Evolutionary conservation across 1,140 invertebrate species (phyloP).

Genomic region (Cotesia typhae): DNA sequence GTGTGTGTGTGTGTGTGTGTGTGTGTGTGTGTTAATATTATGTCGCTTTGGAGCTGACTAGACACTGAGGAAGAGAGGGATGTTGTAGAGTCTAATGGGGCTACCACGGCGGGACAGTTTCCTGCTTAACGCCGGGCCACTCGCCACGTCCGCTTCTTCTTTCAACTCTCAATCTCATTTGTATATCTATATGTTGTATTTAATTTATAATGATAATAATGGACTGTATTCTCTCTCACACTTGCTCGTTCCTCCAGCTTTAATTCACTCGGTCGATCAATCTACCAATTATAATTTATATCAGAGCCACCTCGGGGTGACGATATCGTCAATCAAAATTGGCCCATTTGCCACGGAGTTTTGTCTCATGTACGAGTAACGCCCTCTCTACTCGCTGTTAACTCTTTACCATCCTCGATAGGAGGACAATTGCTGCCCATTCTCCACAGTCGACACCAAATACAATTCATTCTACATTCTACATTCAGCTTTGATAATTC

Average conservation of each 20-base stretch:
- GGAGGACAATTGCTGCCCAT: conserved; percentile 3
- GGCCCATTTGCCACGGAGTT: conserved; percentile 43
- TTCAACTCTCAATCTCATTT: conserved; percentile 42
- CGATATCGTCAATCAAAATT: conserved; percentile 58
- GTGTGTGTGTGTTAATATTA: too few relatives aligned
- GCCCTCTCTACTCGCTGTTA: not conserved
- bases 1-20: too few relatives aligned
- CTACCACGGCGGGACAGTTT: conserved; percentile 64
- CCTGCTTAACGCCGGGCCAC: conserved; percentile 66
- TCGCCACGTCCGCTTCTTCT: conserved; percentile 62
- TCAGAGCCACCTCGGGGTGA: conserved; percentile 66
- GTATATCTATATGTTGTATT: conserved; percentile 1
- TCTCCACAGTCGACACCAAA: conserved; percentile 5
- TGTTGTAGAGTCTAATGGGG: conserved; percentile 51
- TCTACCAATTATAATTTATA: conserved; percentile 65
- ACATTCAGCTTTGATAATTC: conserved; percentile 1
- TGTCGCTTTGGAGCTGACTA: conserved; percentile 8
- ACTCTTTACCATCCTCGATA: not conserved
- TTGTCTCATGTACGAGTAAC: conserved; percentile 4
- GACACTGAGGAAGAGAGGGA: conserved; percentile 40
- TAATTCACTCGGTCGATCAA: conserved; percentile 50
- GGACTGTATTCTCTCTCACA: not conserved
- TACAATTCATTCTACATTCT: not conserved
- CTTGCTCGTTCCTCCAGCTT: conserved; percentile 32
- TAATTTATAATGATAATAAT: too few relatives aligned